A percentile compares a stretch with the other conserved stretches of the same genome.
phyloP scores from a whole-genome alignment of 1,140 invertebrate species.

The Drosophila micromelanica region DNA sequence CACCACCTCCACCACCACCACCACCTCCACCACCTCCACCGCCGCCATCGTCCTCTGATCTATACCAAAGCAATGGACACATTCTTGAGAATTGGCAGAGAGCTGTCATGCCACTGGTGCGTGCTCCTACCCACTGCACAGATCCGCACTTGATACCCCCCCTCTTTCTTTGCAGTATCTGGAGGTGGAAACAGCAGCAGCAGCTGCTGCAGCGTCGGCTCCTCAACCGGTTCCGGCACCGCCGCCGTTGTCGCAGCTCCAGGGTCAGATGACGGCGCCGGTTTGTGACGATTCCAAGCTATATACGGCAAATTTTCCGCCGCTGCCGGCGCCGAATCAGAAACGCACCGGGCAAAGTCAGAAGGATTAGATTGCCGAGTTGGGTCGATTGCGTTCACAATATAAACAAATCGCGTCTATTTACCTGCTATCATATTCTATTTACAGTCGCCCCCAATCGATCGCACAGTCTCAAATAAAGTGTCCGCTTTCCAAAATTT shows the following conservation, averaged over 20 bases:
- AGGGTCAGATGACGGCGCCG: constrained; percentile 20
- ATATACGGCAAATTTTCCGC: constrained; percentile 45
- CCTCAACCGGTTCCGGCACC: background rate
- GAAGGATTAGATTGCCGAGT: constrained; percentile 10
- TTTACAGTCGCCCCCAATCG: background rate
- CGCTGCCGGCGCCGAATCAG: constrained; percentile 43
- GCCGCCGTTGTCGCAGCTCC: background rate
- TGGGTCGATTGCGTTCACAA: background rate
- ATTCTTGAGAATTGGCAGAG: constrained; percentile 9
- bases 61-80: constrained; percentile 11
- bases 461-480: background rate
- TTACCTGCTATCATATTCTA: background rate
- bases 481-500: background rate
- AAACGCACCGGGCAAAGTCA: constrained; percentile 16
- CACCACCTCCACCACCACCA: background rate
- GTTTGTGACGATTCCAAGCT: constrained; percentile 10
- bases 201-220: background rate
- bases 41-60: background rate
- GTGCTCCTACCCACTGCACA: background rate
- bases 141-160: background rate
- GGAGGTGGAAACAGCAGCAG: background rate
- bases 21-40: background rate
- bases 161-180: background rate
- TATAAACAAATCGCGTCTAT: background rate
- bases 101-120: background rate